These are phyloP conservation scores for Pogonocichla stellata DNA, from an alignment of 2,113 vertebrate genomes.

Conservation along the genomic window DNA sequence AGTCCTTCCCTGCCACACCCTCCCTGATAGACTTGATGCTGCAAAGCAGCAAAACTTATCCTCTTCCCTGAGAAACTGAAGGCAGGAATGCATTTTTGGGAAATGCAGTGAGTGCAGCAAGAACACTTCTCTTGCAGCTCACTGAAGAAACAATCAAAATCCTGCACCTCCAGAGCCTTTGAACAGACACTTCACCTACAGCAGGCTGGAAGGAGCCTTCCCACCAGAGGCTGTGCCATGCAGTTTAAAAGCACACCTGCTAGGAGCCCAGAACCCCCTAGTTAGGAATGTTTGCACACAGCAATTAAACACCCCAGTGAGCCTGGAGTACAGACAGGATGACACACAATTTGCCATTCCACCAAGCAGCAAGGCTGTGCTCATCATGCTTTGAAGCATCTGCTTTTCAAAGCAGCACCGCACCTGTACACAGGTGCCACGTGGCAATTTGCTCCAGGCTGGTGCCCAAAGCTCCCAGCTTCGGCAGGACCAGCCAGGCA, in stretches of 20 bases:
- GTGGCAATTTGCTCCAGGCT: not conserved
- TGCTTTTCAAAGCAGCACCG: not conserved
- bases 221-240: accelerated
- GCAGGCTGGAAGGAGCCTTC: not conserved
- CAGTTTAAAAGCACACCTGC: not conserved
- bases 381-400: not conserved
- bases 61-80: not conserved
- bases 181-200: not conserved
- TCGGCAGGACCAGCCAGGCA: not conserved
- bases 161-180: not conserved
- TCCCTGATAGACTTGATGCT: not conserved
- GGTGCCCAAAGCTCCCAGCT: not conserved
- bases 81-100: not conserved
- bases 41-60: too few species aligned
- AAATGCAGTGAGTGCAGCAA: accelerated
- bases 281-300: not conserved
- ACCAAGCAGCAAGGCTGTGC: not conserved
- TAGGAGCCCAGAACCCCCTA: not conserved
- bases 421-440: not conserved
- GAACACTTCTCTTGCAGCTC: not conserved
- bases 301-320: not conserved
- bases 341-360: not conserved
- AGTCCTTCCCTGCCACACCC: not conserved
- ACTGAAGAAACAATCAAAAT: not conserved
- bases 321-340: not conserved